A percentile compares a stretch with the other conserved stretches of the same genome.
Conservation (phyloP, 2,113 vertebrate genomes). For the Thalassarche chlororhynchos region DNA sequence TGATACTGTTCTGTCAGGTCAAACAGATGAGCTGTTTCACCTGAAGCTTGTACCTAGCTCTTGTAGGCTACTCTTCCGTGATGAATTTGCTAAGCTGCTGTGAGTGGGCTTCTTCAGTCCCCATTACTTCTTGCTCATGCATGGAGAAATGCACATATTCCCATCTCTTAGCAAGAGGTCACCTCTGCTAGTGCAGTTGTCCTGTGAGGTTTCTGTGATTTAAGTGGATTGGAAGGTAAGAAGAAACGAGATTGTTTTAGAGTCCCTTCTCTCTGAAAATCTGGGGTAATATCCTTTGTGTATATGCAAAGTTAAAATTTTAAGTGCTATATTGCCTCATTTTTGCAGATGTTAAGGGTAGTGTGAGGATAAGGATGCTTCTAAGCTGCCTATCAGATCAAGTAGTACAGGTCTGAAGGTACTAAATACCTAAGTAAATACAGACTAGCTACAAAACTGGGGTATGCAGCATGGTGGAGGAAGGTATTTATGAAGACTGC, state of each 20-base stretch:
- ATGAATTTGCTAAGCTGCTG: neutral
- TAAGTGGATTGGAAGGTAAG: neutral
- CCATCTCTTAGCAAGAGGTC: neutral
- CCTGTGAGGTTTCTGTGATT: rapidly evolving
- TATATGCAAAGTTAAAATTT: neutral
- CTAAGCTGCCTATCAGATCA: neutral
- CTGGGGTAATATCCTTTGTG: neutral
- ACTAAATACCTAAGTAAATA: neutral
- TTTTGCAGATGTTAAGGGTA: neutral
- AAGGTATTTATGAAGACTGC: neutral
- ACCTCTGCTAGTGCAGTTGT: neutral
- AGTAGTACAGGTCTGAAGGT: neutral
- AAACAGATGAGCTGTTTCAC: neutral
- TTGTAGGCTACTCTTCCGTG: neutral
- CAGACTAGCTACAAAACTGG: neutral
- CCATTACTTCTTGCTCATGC: neutral
- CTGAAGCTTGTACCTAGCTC: neutral
- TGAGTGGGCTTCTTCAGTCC: neutral
- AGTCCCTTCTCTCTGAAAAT: neutral
- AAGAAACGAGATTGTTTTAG: neutral
- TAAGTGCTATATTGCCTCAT: rapidly evolving
- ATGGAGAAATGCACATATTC: rapidly evolving
- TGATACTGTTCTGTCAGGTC: neutral
- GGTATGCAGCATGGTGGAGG: neutral
- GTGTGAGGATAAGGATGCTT: neutral